Evolutionary conservation across 1,140 invertebrate genomes (phyloP).

Genomic region (Drosophila cardini): DNA sequence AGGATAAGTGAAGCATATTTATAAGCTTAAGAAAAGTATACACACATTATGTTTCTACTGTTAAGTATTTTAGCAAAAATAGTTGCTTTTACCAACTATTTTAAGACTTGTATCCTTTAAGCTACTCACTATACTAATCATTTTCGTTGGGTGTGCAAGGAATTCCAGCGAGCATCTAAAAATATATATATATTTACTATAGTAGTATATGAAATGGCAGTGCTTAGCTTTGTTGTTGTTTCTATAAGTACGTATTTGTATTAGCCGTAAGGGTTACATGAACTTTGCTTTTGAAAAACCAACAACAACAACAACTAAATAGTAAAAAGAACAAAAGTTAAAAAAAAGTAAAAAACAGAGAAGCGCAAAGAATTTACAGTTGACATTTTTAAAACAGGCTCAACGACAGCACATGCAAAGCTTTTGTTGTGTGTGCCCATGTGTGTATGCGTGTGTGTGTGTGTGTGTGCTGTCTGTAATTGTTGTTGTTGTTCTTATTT

Average conservation of each 20-base stretch:
- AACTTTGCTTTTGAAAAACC: slow-evolving; percentile 39
- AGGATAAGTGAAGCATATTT: neutral
- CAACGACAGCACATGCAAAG: slow-evolving; percentile 32
- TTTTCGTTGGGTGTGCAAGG: slow-evolving; percentile 26
- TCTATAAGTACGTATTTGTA: slow-evolving; percentile 39
- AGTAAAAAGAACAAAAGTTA: slow-evolving; percentile 9
- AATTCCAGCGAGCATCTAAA: slow-evolving; percentile 12
- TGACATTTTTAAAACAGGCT: slow-evolving; percentile 66
- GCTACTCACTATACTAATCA: slow-evolving; percentile 33
- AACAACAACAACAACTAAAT: slow-evolving; percentile 6
- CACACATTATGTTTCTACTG: neutral
- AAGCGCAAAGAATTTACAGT: slow-evolving; percentile 58
- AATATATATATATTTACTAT: too few relatives aligned
- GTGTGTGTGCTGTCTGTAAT: slow-evolving; percentile 48
- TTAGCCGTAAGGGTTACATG: slow-evolving; percentile 51
- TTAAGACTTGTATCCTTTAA: slow-evolving; percentile 15
- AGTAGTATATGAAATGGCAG: slow-evolving; percentile 27
- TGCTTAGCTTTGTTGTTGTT: slow-evolving; percentile 42
- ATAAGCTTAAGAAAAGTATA: neutral
- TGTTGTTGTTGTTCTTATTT: slow-evolving; percentile 38
- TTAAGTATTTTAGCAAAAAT: slow-evolving; percentile 9
- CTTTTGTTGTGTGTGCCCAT: neutral
- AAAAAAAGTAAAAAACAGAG: slow-evolving; percentile 11
- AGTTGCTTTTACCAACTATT: slow-evolving; percentile 32
- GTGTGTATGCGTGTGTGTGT: slow-evolving; percentile 47